A percentile compares a stretch with the other conserved stretches of the same genome.
Evolutionary conservation across 2,797 vertebrate genomes (phyloP).

Genomic region (Buceros bicornis): DNA sequence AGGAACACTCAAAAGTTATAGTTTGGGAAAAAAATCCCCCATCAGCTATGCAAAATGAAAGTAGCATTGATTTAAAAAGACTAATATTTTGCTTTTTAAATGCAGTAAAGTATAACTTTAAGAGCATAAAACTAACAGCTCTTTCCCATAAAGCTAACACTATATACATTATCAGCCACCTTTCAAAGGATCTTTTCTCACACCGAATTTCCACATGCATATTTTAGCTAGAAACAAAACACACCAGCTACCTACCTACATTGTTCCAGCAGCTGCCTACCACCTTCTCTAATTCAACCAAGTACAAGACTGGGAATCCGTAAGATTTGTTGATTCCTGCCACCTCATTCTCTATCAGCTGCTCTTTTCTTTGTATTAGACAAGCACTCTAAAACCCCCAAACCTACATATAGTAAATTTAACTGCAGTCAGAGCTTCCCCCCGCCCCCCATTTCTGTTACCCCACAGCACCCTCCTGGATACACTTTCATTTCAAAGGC

Average conservation of each 20-base stretch:
- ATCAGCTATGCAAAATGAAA: neutral
- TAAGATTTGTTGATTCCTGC: neutral
- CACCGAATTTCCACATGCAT: neutral
- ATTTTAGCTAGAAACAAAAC: neutral
- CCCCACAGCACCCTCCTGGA: neutral
- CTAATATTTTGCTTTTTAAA: neutral
- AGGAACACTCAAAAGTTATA: neutral
- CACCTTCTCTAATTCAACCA: neutral
- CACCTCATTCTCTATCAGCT: neutral
- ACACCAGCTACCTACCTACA: neutral
- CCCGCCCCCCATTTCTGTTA: neutral
- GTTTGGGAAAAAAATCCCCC: neutral
- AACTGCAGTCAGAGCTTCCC: neutral
- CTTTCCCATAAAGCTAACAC: neutral
- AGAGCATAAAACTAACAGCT: neutral
- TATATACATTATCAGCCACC: neutral
- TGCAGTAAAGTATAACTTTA: neutral
- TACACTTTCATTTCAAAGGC: neutral
- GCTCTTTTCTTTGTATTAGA: neutral
- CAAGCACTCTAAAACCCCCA: neutral
- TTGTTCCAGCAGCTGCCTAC: neutral
- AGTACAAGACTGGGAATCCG: rapidly evolving
- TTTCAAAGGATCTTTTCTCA: neutral
- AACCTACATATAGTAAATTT: neutral
- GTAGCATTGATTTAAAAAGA: neutral